phyloP scores from a whole-genome alignment of 2,797 vertebrate species.

The Catostomus latipinnis region DNA sequence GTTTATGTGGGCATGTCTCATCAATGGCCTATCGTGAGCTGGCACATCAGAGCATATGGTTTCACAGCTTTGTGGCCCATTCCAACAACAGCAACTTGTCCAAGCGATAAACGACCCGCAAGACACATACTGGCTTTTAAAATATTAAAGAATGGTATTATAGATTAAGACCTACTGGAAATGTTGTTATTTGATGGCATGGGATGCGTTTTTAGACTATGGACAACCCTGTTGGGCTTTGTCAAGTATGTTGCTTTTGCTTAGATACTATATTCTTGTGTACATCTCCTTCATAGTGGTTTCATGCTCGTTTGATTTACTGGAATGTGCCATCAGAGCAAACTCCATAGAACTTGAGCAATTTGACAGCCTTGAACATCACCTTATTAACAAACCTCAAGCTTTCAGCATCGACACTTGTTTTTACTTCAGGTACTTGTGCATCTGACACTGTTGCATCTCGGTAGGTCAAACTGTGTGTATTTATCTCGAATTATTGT shows the following conservation, averaged over 20 bases:
- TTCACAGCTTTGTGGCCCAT: constrained; percentile 74
- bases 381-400: constrained; percentile 32
- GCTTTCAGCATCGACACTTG: not conserved
- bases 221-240: not conserved
- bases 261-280: not conserved
- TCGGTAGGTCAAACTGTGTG: not conserved
- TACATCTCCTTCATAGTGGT: not conserved
- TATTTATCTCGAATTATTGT: not conserved
- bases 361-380: constrained; percentile 4
- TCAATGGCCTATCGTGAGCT: constrained; percentile 74
- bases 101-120: not conserved
- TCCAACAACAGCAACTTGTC: constrained; percentile 38
- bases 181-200: constrained; percentile 39
- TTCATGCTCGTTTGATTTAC: not conserved
- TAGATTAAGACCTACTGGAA: constrained; percentile 31
- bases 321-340: constrained; percentile 1
- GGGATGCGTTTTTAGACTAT: constrained; percentile 33
- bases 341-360: constrained; percentile 13
- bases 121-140: constrained; percentile 34
- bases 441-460: not conserved
- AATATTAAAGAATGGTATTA: constrained; percentile 38
- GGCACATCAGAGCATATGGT: constrained; percentile 75
- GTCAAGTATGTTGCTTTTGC: constrained; percentile 17
- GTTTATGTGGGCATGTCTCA: constrained; percentile 70
- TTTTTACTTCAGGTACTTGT: not conserved